phyloP scores from a whole-genome alignment of 2,797 vertebrate genomes.

The Mycteria americana region DNA sequence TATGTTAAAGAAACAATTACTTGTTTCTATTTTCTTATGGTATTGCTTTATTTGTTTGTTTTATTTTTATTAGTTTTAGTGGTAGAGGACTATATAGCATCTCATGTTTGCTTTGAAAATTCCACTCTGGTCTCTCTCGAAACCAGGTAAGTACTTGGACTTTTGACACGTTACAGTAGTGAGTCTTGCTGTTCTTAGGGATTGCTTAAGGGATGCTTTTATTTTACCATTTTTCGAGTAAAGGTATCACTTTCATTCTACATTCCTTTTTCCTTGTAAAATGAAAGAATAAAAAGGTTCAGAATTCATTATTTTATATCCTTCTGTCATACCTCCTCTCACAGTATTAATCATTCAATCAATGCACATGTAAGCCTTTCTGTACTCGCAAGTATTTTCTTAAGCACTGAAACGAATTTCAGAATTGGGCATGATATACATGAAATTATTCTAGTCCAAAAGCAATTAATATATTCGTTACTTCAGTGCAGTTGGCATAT shows the following conservation, averaged over 20 bases:
- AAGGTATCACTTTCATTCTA: not conserved
- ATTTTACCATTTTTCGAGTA: not conserved
- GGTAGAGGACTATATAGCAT: not conserved
- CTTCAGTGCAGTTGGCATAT: constrained; percentile 36
- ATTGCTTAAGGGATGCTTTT: not conserved
- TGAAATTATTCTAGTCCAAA: constrained; percentile 56
- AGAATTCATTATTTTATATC: not conserved
- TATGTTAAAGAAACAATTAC: not conserved
- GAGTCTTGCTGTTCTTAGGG: not conserved
- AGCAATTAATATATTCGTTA: constrained; percentile 68
- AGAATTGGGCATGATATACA: not conserved
- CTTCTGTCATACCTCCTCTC: not conserved
- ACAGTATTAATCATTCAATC: not conserved
- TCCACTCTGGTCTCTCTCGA: not conserved
- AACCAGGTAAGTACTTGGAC: not conserved
- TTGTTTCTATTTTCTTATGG: not conserved
- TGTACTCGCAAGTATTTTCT: not conserved
- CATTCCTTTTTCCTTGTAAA: not conserved
- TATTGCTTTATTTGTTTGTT: not conserved
- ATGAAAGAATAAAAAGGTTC: not conserved
- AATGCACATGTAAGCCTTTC: not conserved
- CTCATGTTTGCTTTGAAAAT: not conserved
- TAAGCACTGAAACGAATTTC: not conserved
- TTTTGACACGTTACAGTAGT: not conserved
- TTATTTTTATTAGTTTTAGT: not conserved